Percentiles rank a stretch among this genome's conserved stretches.
These are phyloP conservation scores for Sesamia nonagrioides DNA, from an alignment of 1,140 invertebrate species.

Conservation along the genomic window DNA sequence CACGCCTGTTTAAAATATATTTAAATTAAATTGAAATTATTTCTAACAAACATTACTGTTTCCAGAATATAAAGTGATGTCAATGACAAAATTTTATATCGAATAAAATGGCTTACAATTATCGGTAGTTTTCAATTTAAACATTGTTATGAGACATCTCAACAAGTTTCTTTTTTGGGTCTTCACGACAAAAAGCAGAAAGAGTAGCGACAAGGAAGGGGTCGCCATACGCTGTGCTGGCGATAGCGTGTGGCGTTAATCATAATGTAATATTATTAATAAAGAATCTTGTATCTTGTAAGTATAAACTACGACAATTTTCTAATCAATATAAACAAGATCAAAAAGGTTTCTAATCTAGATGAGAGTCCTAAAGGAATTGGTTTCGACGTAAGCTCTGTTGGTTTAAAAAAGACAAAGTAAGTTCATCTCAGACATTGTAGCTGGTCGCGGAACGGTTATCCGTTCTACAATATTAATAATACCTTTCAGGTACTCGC, in stretches of 20 bases:
- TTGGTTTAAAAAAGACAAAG: slow-evolving; percentile 1
- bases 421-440: slow-evolving; percentile 12
- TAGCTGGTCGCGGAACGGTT: neutral
- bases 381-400: slow-evolving; percentile 6
- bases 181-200: neutral
- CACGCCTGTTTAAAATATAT: too few species aligned
- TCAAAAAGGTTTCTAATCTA: slow-evolving; percentile 21
- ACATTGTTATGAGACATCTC: too few species aligned
- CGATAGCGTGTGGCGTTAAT: neutral
- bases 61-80: too few species aligned
- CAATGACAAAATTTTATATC: too few species aligned
- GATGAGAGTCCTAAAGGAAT: slow-evolving; percentile 13
- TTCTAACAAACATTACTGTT: too few species aligned
- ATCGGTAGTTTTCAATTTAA: too few species aligned
- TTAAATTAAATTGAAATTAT: too few species aligned
- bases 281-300: neutral
- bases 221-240: neutral
- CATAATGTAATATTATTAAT: neutral
- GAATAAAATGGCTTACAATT: too few species aligned
- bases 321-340: slow-evolving; percentile 15
- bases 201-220: neutral
- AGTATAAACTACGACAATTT: neutral
- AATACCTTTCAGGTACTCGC: neutral
- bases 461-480: slow-evolving; percentile 7
- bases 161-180: neutral